Evolutionary conservation across 1,140 invertebrate species (phyloP).

Genomic region (Charaxes varanes): DNA sequence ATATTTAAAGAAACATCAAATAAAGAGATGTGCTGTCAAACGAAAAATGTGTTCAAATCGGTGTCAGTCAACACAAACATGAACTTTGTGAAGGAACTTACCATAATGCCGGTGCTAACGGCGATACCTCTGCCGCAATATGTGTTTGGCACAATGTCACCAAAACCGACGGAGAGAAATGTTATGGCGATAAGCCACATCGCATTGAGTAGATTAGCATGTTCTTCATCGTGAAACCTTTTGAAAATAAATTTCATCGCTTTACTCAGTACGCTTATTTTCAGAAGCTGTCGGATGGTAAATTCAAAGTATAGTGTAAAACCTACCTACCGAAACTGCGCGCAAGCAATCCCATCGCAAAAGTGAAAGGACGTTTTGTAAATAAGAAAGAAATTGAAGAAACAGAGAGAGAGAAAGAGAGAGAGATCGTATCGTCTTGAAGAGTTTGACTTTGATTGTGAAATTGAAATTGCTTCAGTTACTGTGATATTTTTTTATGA

Average conservation of each 20-base stretch:
- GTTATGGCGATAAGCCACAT: slow-evolving; percentile 99
- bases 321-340: slow-evolving; percentile 36
- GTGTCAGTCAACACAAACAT: slow-evolving; percentile 63
- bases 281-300: slow-evolving; percentile 22
- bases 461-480: slow-evolving; percentile 48
- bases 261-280: slow-evolving; percentile 43
- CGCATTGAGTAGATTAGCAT: slow-evolving; percentile 97
- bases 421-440: slow-evolving; percentile 36
- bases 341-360: slow-evolving; percentile 32
- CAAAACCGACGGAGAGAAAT: slow-evolving; percentile 98
- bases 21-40: slow-evolving; percentile 1
- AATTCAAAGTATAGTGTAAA: slow-evolving; percentile 23
- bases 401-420: too few species aligned
- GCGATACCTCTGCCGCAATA: slow-evolving; percentile 99
- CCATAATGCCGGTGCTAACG: slow-evolving; percentile 98
- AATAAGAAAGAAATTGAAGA: slow-evolving; percentile 30
- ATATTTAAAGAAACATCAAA: too few species aligned
- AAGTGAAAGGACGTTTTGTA: slow-evolving; percentile 26
- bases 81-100: slow-evolving; percentile 78
- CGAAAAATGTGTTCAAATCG: slow-evolving; percentile 6
- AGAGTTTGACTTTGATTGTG: slow-evolving; percentile 72
- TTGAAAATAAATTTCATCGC: slow-evolving; percentile 66
- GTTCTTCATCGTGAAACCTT: slow-evolving; percentile 97
- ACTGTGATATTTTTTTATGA: slow-evolving; percentile 36
- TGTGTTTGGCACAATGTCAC: slow-evolving; percentile 99